Percentiles rank a stretch among this genome's conserved stretches.
Evolutionary conservation across 2,797 vertebrate species (phyloP).

Genomic region (Clarias platycephalus): DNA sequence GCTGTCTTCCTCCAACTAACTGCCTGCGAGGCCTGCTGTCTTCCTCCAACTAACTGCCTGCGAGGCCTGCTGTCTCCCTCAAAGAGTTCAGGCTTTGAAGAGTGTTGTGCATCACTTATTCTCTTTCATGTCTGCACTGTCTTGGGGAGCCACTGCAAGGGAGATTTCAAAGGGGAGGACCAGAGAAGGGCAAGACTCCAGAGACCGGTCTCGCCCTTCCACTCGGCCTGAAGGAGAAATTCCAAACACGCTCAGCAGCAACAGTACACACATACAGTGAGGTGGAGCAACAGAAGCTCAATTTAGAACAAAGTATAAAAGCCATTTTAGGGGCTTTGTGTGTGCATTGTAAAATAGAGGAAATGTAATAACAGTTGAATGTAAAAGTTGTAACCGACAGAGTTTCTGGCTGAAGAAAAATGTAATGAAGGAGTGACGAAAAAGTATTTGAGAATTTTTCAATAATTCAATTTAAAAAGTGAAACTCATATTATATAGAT

Average conservation of each 20-base stretch:
- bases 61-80: constrained; percentile 28
- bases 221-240: constrained; percentile 38
- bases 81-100: constrained; percentile 40
- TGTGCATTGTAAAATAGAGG: background rate
- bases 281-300: background rate
- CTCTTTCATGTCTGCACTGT: constrained; percentile 73
- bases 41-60: constrained; percentile 24
- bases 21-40: constrained; percentile 25
- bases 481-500: too few relatives aligned
- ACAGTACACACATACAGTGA: background rate
- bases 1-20: constrained; percentile 30
- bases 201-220: constrained; percentile 23
- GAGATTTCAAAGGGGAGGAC: constrained; percentile 61
- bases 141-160: constrained; percentile 68
- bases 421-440: too few relatives aligned
- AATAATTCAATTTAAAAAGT: too few relatives aligned
- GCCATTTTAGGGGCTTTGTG: background rate
- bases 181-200: constrained; percentile 58
- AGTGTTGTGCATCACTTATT: constrained; percentile 66
- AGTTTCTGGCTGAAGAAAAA: background rate
- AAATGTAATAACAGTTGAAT: background rate
- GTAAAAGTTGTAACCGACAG: background rate
- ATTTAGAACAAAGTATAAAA: background rate
- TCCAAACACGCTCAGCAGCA: background rate
- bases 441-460: too few relatives aligned